These are phyloP conservation scores for Steinernema hermaphroditum DNA, from an alignment of 2,888 invertebrate genomes.

Conservation along the genomic window DNA sequence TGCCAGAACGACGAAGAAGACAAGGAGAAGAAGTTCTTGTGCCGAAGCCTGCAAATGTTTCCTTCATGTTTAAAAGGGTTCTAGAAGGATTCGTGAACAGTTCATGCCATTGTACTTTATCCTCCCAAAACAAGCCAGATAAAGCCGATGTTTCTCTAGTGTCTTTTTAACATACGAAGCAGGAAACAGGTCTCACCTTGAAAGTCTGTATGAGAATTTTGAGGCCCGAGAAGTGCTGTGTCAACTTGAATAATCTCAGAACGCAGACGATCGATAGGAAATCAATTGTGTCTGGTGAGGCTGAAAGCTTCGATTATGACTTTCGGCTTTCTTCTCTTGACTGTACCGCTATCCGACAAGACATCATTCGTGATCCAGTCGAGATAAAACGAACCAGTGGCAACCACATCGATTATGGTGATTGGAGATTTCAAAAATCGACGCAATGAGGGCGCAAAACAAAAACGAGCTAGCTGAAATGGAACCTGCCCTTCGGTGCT, in stretches of 20 bases:
- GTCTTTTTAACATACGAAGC: no score
- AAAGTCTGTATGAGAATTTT: slow-evolving; percentile 92
- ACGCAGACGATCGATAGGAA: slow-evolving; percentile 69
- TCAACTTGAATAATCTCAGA: slow-evolving; percentile 69
- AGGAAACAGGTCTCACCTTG: slow-evolving; percentile 58
- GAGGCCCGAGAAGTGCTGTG: slow-evolving; percentile 71
- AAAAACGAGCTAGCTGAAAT: slow-evolving; percentile 64
- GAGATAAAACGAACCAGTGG: slow-evolving; percentile 96
- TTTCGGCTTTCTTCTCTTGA: slow-evolving; percentile 71
- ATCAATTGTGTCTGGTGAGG: slow-evolving; percentile 72
- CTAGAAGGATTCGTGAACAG: no score
- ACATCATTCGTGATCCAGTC: slow-evolving; percentile 74
- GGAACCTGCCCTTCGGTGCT: no score
- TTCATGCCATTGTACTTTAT: no score
- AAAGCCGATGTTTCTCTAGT: no score
- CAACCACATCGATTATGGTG: slow-evolving; percentile 98
- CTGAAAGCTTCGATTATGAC: slow-evolving; percentile 35
- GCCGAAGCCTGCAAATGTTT: slow-evolving; percentile 67
- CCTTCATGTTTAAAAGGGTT: no score
- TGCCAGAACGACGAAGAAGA: slow-evolving; percentile 86
- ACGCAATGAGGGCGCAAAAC: slow-evolving; percentile 78
- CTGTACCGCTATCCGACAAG: slow-evolving; percentile 50
- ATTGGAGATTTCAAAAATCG: slow-evolving; percentile 88
- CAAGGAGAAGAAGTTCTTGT: slow-evolving; percentile 85
- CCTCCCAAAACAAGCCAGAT: no score